Evolutionary conservation across 2,888 invertebrate species (phyloP), one percentile per base, ranked within the genome.

Genomic region (Ferdinandea cuprea): DNA sequence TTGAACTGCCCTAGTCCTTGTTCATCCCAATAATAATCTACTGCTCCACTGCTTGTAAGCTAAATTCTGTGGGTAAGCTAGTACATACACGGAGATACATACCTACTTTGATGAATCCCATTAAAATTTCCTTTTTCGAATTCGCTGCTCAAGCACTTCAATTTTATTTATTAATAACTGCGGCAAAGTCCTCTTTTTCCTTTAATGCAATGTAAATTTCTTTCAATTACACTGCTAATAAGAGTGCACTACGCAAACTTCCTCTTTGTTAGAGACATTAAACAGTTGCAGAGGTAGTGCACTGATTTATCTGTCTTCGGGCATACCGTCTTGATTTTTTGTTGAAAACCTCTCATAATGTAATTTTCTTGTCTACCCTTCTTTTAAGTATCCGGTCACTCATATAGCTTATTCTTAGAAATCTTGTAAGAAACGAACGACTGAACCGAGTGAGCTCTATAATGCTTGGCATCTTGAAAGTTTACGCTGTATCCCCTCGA

Each of bases 201-300:
- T 66, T 77, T 77, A n/a, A 72, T 83, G 72, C 72, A 35, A 72
- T 50, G 61, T n/a, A 56, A 77, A 77, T 77, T 83, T 66, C 77
- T 63, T 83, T 77, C 72, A 77, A 83, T 83, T 78, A 78, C 68
- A 56, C 56, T 44, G 50, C 63, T 83, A 72, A 83, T 83, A 78
- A 72, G n/a, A n/a, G n/a, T 25, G 72, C 68, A 61, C 66, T 52
- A 68, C 78, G 63, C 37, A 63, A 63, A 83, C 54, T 65, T 7
- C n/a, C 25, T 44, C 48, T 44, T 13, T 9, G 8, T 40, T 19
- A 11, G 11, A 30, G 30, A 30, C 1, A 30, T 30, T 30, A 1
- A n/a, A n/a, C n/a, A n/a, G n/a, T n/a, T n/a, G n/a, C n/a, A n/a
- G n/a, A n/a, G n/a, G n/a, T n/a, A n/a, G n/a, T n/a, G n/a, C n/a